Base-by-base conservation (phyloP, 1,140 invertebrate genomes). In the Eupristina koningsbergeri region DNA sequence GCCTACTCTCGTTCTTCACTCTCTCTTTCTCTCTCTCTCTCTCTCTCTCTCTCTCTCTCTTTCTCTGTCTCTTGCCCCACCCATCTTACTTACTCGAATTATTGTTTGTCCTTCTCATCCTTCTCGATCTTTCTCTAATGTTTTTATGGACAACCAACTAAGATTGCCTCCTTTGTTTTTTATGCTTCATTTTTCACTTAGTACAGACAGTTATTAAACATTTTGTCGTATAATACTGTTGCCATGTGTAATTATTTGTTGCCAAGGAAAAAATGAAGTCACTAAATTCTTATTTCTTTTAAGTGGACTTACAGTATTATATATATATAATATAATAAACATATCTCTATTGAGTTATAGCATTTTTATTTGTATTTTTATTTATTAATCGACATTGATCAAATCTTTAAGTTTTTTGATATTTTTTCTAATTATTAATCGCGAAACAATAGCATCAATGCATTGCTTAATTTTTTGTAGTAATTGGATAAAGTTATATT, bases 31-130 rank as follows among this genome's bases (percentile, higher is more conserved):
- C 90, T 88, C 87, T 88, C 89, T 88, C 89, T 89, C 88, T 88
- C 89, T 89, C 87, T 86, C 86, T 88, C 86, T 80, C 84, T 84
- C 86, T 85, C 86, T 82, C 26, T 58, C 13, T 58, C 2, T 22
- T 58, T 58, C 26, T 58, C 47, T 50, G 2, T 50, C 47, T 50
- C 9, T 17, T 50, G 2, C 8, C 8, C 2, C 47, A 17, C 6
- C 47, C 13, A 13, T 17, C 47, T 13, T 45, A 45, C 6, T 13
- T 13, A 84, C 83, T 86, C 83, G 77, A 81, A 87, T 86, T 87
- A 85, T 84, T 87, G n/a, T 87, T 89, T 89, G 50, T 3, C 88
- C 86, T 87, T 87, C 87, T 87, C 87, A 85, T 77, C 45, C 45
- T 64, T 81, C 31, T 76, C 71, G 61, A 76, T 83, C 74, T 83